Conservation (phyloP, 2,888 invertebrate species). For the Marasmarcha lunaedactyla region DNA sequence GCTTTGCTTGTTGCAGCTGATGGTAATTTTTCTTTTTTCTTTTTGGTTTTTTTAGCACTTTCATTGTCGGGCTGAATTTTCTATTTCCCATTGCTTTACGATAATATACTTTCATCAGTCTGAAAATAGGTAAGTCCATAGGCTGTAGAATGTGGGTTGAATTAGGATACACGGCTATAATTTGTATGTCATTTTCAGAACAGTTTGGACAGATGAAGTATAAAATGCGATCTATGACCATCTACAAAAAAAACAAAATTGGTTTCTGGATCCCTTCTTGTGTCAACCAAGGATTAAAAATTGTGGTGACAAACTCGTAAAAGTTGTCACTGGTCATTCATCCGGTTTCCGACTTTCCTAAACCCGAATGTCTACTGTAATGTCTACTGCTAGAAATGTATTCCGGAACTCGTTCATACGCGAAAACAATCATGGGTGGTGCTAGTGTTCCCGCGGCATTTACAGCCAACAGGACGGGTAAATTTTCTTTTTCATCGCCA, state of each 20-base stretch:
- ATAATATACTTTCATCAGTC: constrained; percentile 15
- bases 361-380: constrained; percentile 15
- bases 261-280: constrained; percentile 19
- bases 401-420: constrained; percentile 13
- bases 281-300: constrained; percentile 24
- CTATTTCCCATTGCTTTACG: not conserved
- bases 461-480: constrained; percentile 17
- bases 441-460: constrained; percentile 19
- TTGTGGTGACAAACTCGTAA: constrained; percentile 28
- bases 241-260: constrained; percentile 20
- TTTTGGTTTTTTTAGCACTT: constrained; percentile 2
- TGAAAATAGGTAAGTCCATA: constrained; percentile 17
- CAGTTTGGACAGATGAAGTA: constrained; percentile 19
- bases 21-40: constrained; percentile 4
- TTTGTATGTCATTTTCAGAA: constrained; percentile 17
- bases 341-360: constrained; percentile 21
- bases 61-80: no score
- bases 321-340: constrained; percentile 29
- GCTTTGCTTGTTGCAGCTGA: constrained; percentile 3
- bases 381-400: constrained; percentile 13
- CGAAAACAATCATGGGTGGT: constrained; percentile 18
- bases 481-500: constrained; percentile 21
- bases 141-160: constrained; percentile 16
- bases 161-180: constrained; percentile 18
- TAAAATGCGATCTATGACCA: constrained; percentile 20